These are phyloP conservation scores for Protula sp. DNA, from an alignment of 2,888 invertebrate species.

Conservation along the genomic window DNA sequence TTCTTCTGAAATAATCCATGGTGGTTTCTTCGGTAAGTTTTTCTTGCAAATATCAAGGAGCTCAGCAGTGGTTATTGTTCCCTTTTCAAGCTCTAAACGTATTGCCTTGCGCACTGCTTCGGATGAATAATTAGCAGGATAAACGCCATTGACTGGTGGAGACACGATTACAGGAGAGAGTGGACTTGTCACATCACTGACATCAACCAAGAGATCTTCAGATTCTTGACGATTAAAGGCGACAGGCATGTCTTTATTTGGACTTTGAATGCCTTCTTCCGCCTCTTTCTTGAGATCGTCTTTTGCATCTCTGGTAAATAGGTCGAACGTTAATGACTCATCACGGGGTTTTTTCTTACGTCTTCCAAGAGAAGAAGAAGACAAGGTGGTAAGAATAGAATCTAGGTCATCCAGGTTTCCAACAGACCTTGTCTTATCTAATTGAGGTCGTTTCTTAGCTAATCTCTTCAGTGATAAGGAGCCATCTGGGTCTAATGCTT, in stretches of 20 bases:
- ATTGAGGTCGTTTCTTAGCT: no score
- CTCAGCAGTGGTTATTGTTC: not conserved
- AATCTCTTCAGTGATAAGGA: not conserved
- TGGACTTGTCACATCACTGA: not conserved
- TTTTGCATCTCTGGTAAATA: not conserved
- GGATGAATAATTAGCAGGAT: not conserved
- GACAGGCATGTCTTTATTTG: no score
- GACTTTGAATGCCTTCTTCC: not conserved
- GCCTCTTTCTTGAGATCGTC: not conserved
- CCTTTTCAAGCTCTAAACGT: not conserved
- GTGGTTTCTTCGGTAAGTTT: not conserved
- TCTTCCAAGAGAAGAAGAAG: not conserved
- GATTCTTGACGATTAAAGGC: not conserved
- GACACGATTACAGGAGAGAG: not conserved
- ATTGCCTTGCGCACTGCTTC: not conserved
- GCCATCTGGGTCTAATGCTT: not conserved
- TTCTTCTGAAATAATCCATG: slow-evolving; percentile 10
- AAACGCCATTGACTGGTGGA: not conserved
- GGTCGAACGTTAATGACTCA: not conserved
- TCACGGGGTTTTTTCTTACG: not conserved
- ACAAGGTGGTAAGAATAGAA: not conserved
- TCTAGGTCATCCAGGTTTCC: not conserved
- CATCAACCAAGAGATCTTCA: not conserved
- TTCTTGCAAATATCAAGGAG: not conserved
- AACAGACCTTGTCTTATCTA: not conserved